phyloP scores from a whole-genome alignment of 2,888 invertebrate species.

The Xestia xanthographa region DNA sequence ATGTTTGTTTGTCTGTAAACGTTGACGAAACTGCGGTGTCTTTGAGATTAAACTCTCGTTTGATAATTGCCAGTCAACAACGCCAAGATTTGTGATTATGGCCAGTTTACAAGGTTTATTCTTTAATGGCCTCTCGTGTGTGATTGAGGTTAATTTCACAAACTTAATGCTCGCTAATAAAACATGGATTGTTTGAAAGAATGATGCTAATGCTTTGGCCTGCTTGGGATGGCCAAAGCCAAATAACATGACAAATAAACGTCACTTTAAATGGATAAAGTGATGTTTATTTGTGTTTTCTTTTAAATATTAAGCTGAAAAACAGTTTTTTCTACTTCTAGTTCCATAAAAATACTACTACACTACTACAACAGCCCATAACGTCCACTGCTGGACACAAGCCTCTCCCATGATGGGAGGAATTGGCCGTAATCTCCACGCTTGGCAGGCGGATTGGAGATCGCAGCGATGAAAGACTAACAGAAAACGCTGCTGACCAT shows the following conservation, averaged over 20 bases:
- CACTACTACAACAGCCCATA: no score
- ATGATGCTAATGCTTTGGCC: constrained; percentile 40
- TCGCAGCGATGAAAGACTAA: no score
- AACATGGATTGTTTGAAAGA: constrained; percentile 52
- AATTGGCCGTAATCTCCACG: no score
- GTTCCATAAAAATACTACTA: background rate
- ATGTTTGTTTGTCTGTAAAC: constrained; percentile 77
- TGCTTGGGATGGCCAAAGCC: no score
- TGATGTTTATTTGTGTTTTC: background rate
- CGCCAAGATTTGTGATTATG: constrained; percentile 86
- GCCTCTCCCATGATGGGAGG: no score
- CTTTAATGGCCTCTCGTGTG: constrained; percentile 70
- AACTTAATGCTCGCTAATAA: constrained; percentile 63
- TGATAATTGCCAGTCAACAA: constrained; percentile 86
- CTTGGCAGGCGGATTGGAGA: no score
- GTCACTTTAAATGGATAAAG: no score
- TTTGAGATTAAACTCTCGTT: constrained; percentile 87
- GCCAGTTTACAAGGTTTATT: constrained; percentile 70
- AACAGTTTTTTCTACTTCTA: background rate
- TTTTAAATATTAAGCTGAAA: background rate
- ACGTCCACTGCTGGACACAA: no score
- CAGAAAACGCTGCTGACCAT: no score
- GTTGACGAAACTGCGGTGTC: constrained; percentile 86
- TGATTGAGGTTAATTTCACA: constrained; percentile 72
- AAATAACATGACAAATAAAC: no score